Base-by-base conservation (phyloP, 2,113 vertebrate genomes). In the Lasiurus cinereus region DNA sequence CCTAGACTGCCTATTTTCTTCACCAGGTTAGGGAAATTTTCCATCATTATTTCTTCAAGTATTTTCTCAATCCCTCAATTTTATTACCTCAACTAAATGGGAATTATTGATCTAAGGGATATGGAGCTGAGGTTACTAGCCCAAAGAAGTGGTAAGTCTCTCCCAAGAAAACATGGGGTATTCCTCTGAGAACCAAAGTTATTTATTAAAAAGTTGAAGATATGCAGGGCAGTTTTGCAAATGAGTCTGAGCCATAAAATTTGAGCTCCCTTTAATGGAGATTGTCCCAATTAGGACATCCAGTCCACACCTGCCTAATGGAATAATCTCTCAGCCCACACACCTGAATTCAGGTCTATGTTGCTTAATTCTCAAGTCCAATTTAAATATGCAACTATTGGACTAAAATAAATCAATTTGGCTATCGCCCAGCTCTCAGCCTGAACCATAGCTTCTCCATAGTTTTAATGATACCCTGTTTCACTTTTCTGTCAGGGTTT, bases 111-210 rank as follows among this genome's bases (percentile, higher is more conserved):
- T 52, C 9, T 46, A 39, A 39, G 39, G 39, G 39, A 66, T n/a
- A 8, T 27, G 19, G 36, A 74, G 29, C 66, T 77, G 39, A 43
- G 52, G n/a, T 66, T 62, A 54, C 59, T n/a, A 77, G 56, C 52
- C n/a, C 64, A 82, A 54, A 62, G 46, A 91, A 90, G 3, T 36
- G 64, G 12, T 14, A 22, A 54, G 70, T 54, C 31, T 70, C 14
- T 78, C 43, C 39, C 29, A 36, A n/a, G 64, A 96, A 85, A 16
- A 12, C 2, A 15, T 85, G n/a, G 31, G 24, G 43, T 29, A 73
- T 72, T 73, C 11, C 27, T 88, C 79, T 78, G 15, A 92, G 80
- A 83, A 67, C 67, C 19, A 6, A 73, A 87, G 43, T 39, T 87
- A 80, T 33, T 92, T 54, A 36, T 59, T 50, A 74, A 46, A n/a